These are phyloP conservation scores for Piprites chloris DNA, from an alignment of 2,113 vertebrate species.

Conservation along the genomic window DNA sequence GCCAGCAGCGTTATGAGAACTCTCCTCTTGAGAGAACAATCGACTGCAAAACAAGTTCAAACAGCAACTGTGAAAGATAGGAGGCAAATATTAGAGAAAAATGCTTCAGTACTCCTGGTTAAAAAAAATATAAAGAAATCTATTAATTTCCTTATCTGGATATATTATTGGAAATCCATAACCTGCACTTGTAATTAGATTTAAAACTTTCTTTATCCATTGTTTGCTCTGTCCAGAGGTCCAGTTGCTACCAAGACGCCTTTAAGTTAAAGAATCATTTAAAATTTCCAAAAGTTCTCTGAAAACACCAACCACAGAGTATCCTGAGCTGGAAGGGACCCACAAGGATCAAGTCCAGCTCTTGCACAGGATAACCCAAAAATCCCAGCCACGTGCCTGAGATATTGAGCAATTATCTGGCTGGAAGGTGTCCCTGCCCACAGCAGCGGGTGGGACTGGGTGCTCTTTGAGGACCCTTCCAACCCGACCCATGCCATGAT, in stretches of 20 bases:
- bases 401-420: neutral
- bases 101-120: neutral
- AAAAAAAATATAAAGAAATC: neutral
- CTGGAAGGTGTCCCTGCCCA: neutral
- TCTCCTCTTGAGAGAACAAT: neutral
- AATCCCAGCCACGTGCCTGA: neutral
- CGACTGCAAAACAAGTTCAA: neutral
- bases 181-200: neutral
- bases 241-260: accelerated
- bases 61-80: neutral
- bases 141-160: neutral
- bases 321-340: neutral
- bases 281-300: neutral
- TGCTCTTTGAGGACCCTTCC: neutral
- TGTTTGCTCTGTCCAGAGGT: neutral
- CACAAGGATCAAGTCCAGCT: neutral
- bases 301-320: neutral
- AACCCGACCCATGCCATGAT: neutral
- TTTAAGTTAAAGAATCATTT: neutral
- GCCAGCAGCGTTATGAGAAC: neutral
- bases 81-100: neutral
- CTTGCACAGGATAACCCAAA: neutral
- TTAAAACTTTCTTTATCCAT: neutral
- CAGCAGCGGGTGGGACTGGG: neutral
- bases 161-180: neutral